These are phyloP conservation scores for Tipula vernalis DNA, from an alignment of 2,888 invertebrate genomes.

Conservation along the genomic window DNA sequence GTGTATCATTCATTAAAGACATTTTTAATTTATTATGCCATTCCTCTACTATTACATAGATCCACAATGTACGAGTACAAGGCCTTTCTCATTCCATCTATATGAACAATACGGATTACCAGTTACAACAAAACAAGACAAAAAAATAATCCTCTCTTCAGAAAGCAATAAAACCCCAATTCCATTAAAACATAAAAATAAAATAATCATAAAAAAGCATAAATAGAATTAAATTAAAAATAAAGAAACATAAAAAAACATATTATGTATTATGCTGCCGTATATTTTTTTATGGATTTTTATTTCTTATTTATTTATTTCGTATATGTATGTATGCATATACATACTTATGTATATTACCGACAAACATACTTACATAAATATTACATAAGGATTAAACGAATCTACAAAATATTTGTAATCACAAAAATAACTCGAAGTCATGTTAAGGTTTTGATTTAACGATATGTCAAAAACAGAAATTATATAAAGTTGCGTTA, in stretches of 20 bases:
- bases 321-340: too few species aligned
- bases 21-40: too few species aligned
- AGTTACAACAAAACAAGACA: too few species aligned
- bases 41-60: too few species aligned
- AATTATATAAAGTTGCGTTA: constrained; percentile 25
- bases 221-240: not conserved
- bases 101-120: too few species aligned
- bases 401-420: not conserved
- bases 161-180: not conserved
- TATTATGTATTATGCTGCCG: not conserved
- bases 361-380: not conserved
- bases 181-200: not conserved
- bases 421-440: not conserved
- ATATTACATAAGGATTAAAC: not conserved
- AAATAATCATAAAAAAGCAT: not conserved
- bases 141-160: not conserved
- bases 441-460: constrained; percentile 34
- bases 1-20: too few species aligned
- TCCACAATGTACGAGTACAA: too few species aligned
- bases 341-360: too few species aligned
- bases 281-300: not conserved
- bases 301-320: not conserved
- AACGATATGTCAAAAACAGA: constrained; percentile 36
- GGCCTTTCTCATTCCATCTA: too few species aligned
- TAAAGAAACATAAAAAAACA: not conserved